These are phyloP conservation scores for Drosophila neonasuta DNA, from an alignment of 2,888 invertebrate genomes.

Conservation along the genomic window DNA sequence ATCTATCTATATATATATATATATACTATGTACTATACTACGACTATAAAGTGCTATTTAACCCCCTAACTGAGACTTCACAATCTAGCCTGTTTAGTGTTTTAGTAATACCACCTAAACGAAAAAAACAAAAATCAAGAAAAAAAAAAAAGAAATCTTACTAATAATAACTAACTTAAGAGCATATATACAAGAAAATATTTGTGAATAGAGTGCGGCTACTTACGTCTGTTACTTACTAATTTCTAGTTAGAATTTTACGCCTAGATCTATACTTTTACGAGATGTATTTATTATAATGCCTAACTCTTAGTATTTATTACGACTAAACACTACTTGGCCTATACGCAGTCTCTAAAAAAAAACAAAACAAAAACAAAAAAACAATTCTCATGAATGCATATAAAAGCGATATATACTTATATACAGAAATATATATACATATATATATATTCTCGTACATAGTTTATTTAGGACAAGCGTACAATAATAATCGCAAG, in stretches of 20 bases:
- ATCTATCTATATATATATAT: slow-evolving; percentile 7
- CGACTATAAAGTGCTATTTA: slow-evolving; percentile 68
- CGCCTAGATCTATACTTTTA: slow-evolving; percentile 26
- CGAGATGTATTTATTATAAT: slow-evolving; percentile 65
- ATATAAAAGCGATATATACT: slow-evolving; percentile 17
- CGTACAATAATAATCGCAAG: slow-evolving; percentile 76
- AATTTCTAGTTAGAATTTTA: slow-evolving; percentile 46
- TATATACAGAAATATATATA: slow-evolving; percentile 1
- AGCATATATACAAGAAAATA: slow-evolving; percentile 23
- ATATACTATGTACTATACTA: slow-evolving; percentile 21
- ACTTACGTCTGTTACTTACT: slow-evolving; percentile 49
- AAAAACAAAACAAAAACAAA: not conserved
- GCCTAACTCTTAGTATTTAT: slow-evolving; percentile 65
- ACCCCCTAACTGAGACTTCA: slow-evolving; percentile 71
- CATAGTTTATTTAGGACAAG: slow-evolving; percentile 61
- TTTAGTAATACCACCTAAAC: slow-evolving; percentile 28
- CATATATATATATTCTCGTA: slow-evolving; percentile 12
- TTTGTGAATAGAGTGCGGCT: slow-evolving; percentile 29
- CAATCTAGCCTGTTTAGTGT: slow-evolving; percentile 59
- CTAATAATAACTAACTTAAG: slow-evolving; percentile 41
- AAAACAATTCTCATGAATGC: slow-evolving; percentile 14
- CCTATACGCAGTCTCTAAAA: slow-evolving; percentile 21
- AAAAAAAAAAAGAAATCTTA: not conserved
- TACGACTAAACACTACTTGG: slow-evolving; percentile 36
- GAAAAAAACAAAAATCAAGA: not conserved